These are phyloP conservation scores for Polypterus bichir DNA, from an alignment of 2,113 vertebrate species.

Conservation along the genomic window DNA sequence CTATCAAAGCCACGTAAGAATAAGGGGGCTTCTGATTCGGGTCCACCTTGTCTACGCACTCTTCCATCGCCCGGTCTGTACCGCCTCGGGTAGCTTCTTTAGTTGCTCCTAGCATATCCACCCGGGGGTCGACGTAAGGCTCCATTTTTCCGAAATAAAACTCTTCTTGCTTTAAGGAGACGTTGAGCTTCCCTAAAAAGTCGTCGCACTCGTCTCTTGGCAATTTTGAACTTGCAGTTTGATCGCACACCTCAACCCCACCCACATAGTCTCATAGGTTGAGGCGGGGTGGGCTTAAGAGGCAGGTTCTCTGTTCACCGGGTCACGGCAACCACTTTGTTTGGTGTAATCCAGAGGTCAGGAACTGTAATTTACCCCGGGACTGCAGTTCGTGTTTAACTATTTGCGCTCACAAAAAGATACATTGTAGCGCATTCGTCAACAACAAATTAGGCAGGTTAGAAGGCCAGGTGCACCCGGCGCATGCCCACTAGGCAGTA, in stretches of 20 bases:
- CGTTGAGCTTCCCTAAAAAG: too few species aligned
- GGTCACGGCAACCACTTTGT: not conserved
- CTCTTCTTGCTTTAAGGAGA: too few species aligned
- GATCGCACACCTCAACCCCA: not conserved
- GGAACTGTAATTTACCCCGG: not conserved
- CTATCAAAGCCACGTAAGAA: conserved; percentile 65
- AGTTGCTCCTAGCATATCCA: not conserved
- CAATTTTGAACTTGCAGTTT: too few species aligned
- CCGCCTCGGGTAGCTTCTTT: not conserved
- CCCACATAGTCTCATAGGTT: not conserved
- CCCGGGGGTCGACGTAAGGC: too few species aligned
- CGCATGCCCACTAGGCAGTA: too few species aligned
- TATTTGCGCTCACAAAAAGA: too few species aligned
- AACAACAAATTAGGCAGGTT: too few species aligned
- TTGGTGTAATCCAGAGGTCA: not conserved
- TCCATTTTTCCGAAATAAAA: too few species aligned
- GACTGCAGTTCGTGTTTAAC: too few species aligned
- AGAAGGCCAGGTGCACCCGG: too few species aligned
- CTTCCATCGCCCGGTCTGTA: not conserved
- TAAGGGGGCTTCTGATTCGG: conserved; percentile 50
- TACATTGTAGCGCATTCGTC: too few species aligned
- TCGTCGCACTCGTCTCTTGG: too few species aligned
- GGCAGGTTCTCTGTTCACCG: not conserved
- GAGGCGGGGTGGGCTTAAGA: not conserved
- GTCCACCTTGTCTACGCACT: not conserved